Base-by-base conservation (phyloP, 2,113 vertebrate genomes). In the Trochalopteron elliotii region DNA sequence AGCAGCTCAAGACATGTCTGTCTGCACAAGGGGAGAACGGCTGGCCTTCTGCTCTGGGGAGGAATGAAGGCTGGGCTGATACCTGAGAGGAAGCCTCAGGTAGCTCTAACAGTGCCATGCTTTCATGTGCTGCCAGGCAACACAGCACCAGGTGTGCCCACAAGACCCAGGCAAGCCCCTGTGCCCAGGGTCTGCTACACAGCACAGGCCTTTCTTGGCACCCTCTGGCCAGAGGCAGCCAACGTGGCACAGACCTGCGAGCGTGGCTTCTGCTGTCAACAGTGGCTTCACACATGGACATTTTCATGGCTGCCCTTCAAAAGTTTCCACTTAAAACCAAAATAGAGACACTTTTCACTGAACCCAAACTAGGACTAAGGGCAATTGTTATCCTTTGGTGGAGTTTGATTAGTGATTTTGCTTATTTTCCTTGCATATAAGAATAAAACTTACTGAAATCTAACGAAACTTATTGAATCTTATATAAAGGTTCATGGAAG, bases 381-480 rank as follows among this genome's bases (percentile, higher is more conserved):
- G 50, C 31, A 44, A 45, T 27, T 42, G 28, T 44, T 76, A 64
- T 52, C 15, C 23, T 39, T 50, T 39, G 24, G 10, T 60, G 15
- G 12, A 12, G 23, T 88, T 95, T 89, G 87, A 71, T 75, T 70
- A 37, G 20, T 39, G 25, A 77, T 45, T 47, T 81, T 90, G 77
- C 74, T 81, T 82, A n/a, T 92, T 91, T 40, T 27, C 31, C 33
- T 57, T n/a, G 83, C 22, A 93, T 30, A 55, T n/a, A 85, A 50
- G 17, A 94, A 85, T 61, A 94, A 94, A 96, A 89, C 69, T 89
- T 93, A 75, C n/a, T 94, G 78, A 82, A 91, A 83, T 85, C n/a
- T 61, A 42, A 55, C 12, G 27, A 68, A 59, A 50, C 11, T 50
- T 68, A 50, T 2, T 18, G 21, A 37, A 59, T 44, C 21, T 86